phyloP scores from a whole-genome alignment of 37 sponge, comb jelly and placozoan species.

The Petrosia ficiformis region DNA sequence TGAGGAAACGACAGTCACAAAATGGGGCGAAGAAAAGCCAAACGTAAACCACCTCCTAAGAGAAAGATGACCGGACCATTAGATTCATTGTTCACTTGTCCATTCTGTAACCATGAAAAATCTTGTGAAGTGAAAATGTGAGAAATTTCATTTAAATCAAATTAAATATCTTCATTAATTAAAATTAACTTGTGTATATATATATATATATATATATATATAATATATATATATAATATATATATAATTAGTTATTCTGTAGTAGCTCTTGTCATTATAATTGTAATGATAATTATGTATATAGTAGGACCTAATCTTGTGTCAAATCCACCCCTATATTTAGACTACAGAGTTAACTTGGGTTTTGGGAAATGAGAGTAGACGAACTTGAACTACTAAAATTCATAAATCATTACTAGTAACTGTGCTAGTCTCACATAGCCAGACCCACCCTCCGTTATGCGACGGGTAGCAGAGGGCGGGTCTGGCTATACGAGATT shows the following conservation, averaged over 20 bases:
- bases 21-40: slow-evolving; percentile 95
- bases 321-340: too few relatives aligned
- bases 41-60: slow-evolving; percentile 97
- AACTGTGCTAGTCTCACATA: too few relatives aligned
- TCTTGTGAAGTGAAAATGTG: slow-evolving; percentile 96
- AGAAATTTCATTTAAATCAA: slow-evolving; percentile 16
- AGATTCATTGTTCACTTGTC: slow-evolving; percentile 92
- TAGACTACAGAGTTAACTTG: too few relatives aligned
- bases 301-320: too few relatives aligned
- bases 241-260: neutral
- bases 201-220: too few relatives aligned
- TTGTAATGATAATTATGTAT: too few relatives aligned
- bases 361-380: too few relatives aligned
- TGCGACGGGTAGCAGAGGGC: too few relatives aligned
- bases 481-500: too few relatives aligned
- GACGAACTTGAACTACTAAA: too few relatives aligned
- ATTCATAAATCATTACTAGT: too few relatives aligned
- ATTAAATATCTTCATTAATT: neutral
- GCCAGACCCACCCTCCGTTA: too few relatives aligned
- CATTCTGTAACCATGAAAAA: slow-evolving; percentile 99
- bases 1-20: neutral
- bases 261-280: neutral
- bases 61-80: slow-evolving; percentile 86
- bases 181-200: neutral
- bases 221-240: neutral